Evolutionary conservation across 1,140 invertebrate genomes (phyloP).

Genomic region (Micrasema longulum): DNA sequence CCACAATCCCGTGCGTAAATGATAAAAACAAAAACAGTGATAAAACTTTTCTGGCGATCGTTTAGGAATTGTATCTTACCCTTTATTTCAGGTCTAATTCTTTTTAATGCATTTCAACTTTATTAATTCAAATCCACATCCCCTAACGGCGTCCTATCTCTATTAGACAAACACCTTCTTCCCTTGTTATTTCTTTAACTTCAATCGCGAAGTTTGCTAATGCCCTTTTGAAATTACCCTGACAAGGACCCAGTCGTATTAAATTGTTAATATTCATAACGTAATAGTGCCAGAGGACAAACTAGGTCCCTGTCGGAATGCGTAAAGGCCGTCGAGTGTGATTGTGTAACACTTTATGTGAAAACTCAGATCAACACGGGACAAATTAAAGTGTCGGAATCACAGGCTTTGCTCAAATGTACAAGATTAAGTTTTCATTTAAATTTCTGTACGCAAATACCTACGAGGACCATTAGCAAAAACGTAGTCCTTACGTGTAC

Average conservation of each 20-base stretch:
- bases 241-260: neutral
- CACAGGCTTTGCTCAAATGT: conserved; percentile 10
- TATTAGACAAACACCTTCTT: conserved; percentile 10
- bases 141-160: too few relatives aligned
- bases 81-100: too few relatives aligned
- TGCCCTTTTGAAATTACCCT: conserved; percentile 15
- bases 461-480: conserved; percentile 15
- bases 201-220: conserved; percentile 29
- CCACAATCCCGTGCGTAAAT: too few relatives aligned
- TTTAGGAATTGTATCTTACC: too few relatives aligned
- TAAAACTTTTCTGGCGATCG: too few relatives aligned
- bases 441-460: conserved; percentile 26
- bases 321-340: conserved; percentile 27
- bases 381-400: conserved; percentile 24
- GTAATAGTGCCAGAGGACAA: conserved; percentile 9
- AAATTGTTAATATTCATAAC: conserved; percentile 42
- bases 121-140: too few relatives aligned
- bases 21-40: too few relatives aligned
- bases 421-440: conserved; percentile 27
- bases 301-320: conserved; percentile 4
- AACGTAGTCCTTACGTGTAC: neutral
- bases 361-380: conserved; percentile 41
- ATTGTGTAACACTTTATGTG: conserved; percentile 35
- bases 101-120: too few relatives aligned
- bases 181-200: conserved; percentile 7